Evolutionary conservation across 2,797 vertebrate genomes (phyloP).

Genomic region (Aphelocoma californica): DNA sequence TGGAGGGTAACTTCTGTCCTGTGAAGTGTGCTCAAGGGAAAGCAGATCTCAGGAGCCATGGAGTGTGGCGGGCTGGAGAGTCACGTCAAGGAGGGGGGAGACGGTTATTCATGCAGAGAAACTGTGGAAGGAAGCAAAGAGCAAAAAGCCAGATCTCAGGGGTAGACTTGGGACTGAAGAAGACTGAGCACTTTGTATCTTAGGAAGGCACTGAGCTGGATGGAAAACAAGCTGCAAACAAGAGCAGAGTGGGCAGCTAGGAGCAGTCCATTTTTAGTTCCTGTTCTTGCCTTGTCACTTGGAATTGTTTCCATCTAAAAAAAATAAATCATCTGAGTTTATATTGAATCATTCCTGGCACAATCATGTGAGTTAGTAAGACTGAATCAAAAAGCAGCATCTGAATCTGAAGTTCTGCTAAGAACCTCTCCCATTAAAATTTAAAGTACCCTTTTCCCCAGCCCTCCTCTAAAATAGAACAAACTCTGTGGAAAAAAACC

Average conservation of each 20-base stretch:
- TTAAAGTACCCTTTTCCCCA: neutral
- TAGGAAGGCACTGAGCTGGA: neutral
- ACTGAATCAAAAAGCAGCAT: neutral
- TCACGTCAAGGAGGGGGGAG: neutral
- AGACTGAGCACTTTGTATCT: neutral
- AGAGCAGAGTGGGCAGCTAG: neutral
- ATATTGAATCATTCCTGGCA: neutral
- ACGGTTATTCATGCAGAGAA: neutral
- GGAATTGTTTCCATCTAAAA: neutral
- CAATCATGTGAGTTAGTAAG: neutral
- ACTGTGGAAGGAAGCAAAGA: neutral
- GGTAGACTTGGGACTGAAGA: neutral
- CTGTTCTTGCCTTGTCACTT: neutral
- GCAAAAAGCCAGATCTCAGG: neutral
- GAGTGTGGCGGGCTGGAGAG: neutral
- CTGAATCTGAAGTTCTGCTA: neutral
- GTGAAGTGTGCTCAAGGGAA: neutral
- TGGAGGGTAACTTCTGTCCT: neutral
- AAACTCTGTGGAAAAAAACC: accelerated
- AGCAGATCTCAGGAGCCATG: neutral
- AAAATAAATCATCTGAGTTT: neutral
- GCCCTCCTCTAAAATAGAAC: neutral
- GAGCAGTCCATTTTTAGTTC: neutral
- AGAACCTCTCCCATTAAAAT: neutral
- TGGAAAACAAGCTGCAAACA: neutral